A percentile compares a stretch with the other conserved stretches of the same genome.
Conservation (phyloP, 2,113 vertebrate species). For the Crotalus helleri region DNA sequence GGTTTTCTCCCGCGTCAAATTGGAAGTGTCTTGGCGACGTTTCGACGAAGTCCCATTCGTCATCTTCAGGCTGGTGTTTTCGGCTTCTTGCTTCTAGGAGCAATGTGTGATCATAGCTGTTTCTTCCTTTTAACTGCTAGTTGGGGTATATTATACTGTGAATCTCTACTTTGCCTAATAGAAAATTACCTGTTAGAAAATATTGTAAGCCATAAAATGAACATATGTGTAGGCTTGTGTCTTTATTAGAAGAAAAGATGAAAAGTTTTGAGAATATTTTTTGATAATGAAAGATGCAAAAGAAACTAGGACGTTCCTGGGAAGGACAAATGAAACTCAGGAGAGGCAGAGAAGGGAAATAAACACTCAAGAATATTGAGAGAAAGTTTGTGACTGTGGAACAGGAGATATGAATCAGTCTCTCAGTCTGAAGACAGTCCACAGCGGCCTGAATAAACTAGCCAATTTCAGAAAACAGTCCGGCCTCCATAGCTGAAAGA, state of each 20-base stretch:
- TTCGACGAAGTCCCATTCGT: too few species aligned
- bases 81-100: too few species aligned
- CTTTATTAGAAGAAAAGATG: not conserved
- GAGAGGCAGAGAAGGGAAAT: not conserved
- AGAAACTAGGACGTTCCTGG: not conserved
- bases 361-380: not conserved
- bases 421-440: not conserved
- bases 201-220: not conserved
- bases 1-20: too few species aligned
- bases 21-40: too few species aligned
- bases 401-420: not conserved
- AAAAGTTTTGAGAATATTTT: not conserved
- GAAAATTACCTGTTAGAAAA: not conserved
- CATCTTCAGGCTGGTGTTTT: too few species aligned
- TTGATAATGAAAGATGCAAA: not conserved
- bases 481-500: not conserved
- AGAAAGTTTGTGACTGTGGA: not conserved
- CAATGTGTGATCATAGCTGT: too few species aligned
- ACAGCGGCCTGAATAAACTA: not conserved
- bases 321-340: not conserved
- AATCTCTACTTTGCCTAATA: not conserved
- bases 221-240: not conserved
- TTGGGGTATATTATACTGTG: not conserved
- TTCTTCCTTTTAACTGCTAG: too few species aligned
- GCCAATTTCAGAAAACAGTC: not conserved